Percentiles rank a stretch among this genome's conserved stretches.
phyloP scores from a whole-genome alignment of 2,797 vertebrate species.

The Harpagifer antarcticus region DNA sequence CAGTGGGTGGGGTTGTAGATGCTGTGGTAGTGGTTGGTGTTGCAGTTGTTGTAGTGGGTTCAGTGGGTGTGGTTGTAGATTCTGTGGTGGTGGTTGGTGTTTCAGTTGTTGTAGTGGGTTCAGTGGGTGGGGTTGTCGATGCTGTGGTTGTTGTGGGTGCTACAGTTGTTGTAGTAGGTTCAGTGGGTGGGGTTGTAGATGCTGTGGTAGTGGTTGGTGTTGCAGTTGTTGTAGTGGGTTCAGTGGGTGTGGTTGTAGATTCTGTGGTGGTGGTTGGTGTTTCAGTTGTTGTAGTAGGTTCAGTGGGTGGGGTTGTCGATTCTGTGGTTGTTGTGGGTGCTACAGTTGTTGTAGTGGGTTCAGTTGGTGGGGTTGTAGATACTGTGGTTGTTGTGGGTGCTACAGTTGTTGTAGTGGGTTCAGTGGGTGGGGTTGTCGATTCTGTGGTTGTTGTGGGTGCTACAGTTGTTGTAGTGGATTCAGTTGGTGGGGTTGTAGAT shows the following conservation, averaged over 20 bases:
- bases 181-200: neutral
- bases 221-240: neutral
- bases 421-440: neutral
- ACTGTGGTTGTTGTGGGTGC: constrained; percentile 2
- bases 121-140: neutral
- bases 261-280: neutral
- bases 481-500: neutral
- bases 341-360: neutral
- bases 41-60: neutral
- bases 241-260: neutral
- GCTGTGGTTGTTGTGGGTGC: neutral
- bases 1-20: no score
- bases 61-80: neutral
- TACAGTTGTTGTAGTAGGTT: neutral
- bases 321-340: neutral
- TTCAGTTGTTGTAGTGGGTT: neutral
- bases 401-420: neutral
- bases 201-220: neutral
- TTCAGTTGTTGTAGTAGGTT: neutral
- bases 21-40: no score
- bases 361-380: neutral
- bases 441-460: neutral
- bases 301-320: neutral
- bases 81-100: neutral
- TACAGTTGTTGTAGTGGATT: neutral